Evolutionary conservation across 2,888 invertebrate genomes (phyloP).

Genomic region (Caenorhabditis angaria): DNA sequence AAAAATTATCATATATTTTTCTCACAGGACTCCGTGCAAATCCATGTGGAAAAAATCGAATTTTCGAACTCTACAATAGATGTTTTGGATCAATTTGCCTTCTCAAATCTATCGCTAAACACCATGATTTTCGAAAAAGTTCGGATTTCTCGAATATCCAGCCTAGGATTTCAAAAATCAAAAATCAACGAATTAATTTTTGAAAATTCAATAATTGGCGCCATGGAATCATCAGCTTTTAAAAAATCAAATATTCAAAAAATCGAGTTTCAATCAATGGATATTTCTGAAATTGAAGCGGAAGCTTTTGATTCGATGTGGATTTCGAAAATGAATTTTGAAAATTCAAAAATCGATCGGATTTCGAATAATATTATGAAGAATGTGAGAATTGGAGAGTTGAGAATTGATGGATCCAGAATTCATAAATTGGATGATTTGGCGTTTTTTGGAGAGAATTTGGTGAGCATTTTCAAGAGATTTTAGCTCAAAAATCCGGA

Average conservation of each 20-base stretch:
- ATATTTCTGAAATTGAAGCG: slow-evolving; percentile 14
- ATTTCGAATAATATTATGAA: slow-evolving; percentile 19
- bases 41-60: neutral
- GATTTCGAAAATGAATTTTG: neutral
- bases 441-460: slow-evolving; percentile 28
- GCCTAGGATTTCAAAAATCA: neutral
- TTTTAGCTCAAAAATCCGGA: neutral
- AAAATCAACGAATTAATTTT: neutral
- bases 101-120: slow-evolving; percentile 24
- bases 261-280: slow-evolving; percentile 22
- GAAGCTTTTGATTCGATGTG: neutral
- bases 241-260: slow-evolving; percentile 27
- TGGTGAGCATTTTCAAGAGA: neutral
- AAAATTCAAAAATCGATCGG: slow-evolving; percentile 24
- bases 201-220: slow-evolving; percentile 17
- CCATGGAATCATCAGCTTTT: slow-evolving; percentile 16
- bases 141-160: neutral
- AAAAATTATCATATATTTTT: neutral
- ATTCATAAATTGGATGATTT: slow-evolving; percentile 24
- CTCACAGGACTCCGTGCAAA: too few species aligned
- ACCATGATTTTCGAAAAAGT: slow-evolving; percentile 11
- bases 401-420: slow-evolving; percentile 24
- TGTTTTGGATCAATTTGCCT: slow-evolving; percentile 16
- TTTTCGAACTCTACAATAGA: slow-evolving; percentile 38
- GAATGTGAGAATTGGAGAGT: slow-evolving; percentile 6